Evolutionary conservation across 2,888 invertebrate genomes (phyloP), one percentile per base, ranked within the genome.

Genomic region (Spodoptera picta): DNA sequence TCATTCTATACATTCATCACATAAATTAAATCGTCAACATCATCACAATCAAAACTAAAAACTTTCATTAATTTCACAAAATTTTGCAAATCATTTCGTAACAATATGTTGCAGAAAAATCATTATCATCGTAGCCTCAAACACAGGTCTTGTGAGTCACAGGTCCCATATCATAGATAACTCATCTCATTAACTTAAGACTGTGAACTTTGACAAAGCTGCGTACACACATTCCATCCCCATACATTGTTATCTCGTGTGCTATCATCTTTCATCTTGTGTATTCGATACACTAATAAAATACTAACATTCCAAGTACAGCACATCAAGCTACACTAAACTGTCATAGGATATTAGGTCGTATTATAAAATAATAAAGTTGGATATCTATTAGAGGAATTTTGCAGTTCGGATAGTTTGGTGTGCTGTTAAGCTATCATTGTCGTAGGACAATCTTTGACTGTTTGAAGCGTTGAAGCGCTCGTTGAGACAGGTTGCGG

Each of bases 391-490:
- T 36, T 36, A 36, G 36, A 36, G 36, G 6, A 36, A 36, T 36
- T 36, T 5, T 2, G 2, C 36, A 36, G 36, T 36, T 36, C 6
- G 36, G 6, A 7, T 36, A 7, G 36, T 36, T 36, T 36, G 6
- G 6, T 36, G 36, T 36, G 36, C 36, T 36, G 36, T 36, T 36
- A 6, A 9, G 6, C 75, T 77, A 61, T 62, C 14, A 45, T 31
- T 54, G 56, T 69, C 23, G 70, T 73, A 69, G 76, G 58, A 23
- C 52, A 57, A 62, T 74, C 62, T 71, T 50, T 69, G 74, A 79
- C 76, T 73, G 69, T 72, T 69, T 69, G 65, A 68, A 69, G 73
- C 73, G 80, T 69, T 70, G 44, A 58, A 64, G 64, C 70, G 78
- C 80, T 73, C 65, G 73, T 74, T 56, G 46, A 31, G 57, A 42